phyloP scores from a whole-genome alignment of 2,888 invertebrate genomes.

The Scrobipalpa atriplicella region DNA sequence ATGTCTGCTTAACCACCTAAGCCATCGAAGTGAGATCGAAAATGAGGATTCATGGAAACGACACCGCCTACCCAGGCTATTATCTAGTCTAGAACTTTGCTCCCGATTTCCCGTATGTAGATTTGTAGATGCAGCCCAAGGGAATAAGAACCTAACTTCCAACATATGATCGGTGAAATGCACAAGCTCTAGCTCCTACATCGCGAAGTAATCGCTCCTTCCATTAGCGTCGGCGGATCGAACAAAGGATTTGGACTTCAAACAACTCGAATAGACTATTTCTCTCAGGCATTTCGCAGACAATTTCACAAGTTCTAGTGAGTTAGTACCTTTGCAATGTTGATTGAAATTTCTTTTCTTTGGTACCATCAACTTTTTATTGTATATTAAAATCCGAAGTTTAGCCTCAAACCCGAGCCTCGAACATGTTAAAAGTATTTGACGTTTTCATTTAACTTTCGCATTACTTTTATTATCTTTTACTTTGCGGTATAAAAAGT shows the following conservation, averaged over 20 bases:
- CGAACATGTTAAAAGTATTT: slow-evolving; percentile 2
- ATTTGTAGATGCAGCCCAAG: not conserved
- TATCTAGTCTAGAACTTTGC: not conserved
- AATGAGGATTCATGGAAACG: not conserved
- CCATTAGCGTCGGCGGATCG: not conserved
- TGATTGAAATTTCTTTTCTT: slow-evolving; percentile 5
- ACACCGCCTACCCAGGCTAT: slow-evolving; percentile 4
- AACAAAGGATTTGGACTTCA: not conserved
- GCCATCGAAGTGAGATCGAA: slow-evolving; percentile 8
- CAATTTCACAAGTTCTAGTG: not conserved
- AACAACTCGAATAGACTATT: not conserved
- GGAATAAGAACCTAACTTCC: not conserved
- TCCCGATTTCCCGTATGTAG: not conserved
- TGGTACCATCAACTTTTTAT: not conserved
- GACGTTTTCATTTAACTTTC: slow-evolving; percentile 1
- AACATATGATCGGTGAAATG: not conserved
- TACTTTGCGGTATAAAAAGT: not conserved
- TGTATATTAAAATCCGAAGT: slow-evolving; percentile 1
- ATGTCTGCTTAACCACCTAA: not conserved
- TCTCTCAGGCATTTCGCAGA: not conserved
- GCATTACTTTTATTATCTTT: not conserved
- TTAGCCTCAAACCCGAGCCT: not conserved
- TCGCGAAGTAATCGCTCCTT: slow-evolving; percentile 10
- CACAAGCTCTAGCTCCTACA: not conserved
- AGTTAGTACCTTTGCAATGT: slow-evolving; percentile 9